These are phyloP conservation scores for Amazona vittata DNA, from an alignment of 2,113 vertebrate genomes.

Conservation along the genomic window DNA sequence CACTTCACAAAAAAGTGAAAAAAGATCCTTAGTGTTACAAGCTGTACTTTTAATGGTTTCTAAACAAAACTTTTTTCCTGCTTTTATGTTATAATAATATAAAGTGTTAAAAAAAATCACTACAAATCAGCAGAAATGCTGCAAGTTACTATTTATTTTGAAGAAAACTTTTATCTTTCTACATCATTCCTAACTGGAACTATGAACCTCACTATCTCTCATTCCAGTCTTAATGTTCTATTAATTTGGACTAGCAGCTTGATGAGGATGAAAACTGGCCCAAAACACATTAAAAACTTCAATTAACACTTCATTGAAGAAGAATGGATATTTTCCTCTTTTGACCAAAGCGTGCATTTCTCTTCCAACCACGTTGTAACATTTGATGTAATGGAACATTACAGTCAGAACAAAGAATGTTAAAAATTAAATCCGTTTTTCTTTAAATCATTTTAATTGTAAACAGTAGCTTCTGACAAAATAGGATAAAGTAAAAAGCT, in stretches of 20 bases:
- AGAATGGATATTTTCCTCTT: neutral
- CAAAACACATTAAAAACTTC: neutral
- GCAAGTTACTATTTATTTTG: neutral
- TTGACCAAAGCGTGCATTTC: neutral
- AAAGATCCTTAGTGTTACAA: neutral
- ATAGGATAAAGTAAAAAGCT: constrained; percentile 3
- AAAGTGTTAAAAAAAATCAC: neutral
- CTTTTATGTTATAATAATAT: neutral
- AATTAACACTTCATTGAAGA: neutral
- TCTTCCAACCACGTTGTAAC: neutral
- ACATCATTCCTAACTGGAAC: neutral
- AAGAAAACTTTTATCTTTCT: neutral
- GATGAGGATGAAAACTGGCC: neutral
- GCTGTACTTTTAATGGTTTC: neutral
- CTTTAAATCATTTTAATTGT: neutral
- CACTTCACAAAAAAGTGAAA: neutral
- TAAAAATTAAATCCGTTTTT: neutral
- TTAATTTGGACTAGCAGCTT: neutral
- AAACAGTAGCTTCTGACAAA: constrained; percentile 59
- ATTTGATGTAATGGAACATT: neutral
- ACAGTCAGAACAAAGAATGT: neutral
- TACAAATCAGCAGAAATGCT: neutral
- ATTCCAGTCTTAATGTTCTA: neutral
- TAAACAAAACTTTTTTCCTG: neutral
- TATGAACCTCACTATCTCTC: neutral